These are phyloP conservation scores for Drosophila prosaltans DNA, from an alignment of 1,140 invertebrate genomes.

Conservation along the genomic window DNA sequence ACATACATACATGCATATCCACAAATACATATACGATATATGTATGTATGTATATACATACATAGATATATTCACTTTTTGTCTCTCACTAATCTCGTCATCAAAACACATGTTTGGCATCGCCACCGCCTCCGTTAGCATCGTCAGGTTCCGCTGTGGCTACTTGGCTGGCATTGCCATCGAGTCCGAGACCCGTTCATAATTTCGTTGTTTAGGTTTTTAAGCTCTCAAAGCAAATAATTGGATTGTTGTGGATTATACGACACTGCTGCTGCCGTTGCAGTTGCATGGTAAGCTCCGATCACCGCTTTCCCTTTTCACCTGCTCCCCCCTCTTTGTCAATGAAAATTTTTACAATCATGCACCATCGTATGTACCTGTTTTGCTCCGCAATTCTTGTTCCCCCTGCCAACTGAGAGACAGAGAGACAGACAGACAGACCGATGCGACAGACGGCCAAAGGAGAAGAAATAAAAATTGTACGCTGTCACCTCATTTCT, in stretches of 20 bases:
- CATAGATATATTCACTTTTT: constrained; percentile 33
- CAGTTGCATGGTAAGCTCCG: constrained; percentile 18
- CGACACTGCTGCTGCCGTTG: constrained; percentile 28
- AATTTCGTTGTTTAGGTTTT: constrained; percentile 62
- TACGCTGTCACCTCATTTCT: constrained; percentile 63
- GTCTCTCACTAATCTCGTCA: constrained; percentile 52
- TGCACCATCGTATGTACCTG: constrained; percentile 47
- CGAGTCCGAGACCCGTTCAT: constrained; percentile 40
- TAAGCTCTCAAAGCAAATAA: constrained; percentile 57
- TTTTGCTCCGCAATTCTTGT: constrained; percentile 49
- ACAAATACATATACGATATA: too few species aligned
- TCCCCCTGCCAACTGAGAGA: constrained; percentile 20
- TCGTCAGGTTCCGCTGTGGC: neutral
- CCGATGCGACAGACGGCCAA: neutral
- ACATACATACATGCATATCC: neutral
- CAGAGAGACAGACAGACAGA: neutral
- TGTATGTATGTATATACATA: neutral
- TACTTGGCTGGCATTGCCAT: neutral
- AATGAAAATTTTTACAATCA: constrained; percentile 61
- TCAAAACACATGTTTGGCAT: constrained; percentile 64
- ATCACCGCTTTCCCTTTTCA: neutral
- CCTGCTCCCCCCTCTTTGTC: constrained; percentile 6
- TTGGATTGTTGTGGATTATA: constrained; percentile 57
- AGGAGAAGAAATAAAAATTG: constrained; percentile 46
- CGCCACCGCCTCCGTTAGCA: constrained; percentile 18